Percentiles rank a stretch among this genome's conserved stretches.
Conservation (phyloP, 2,113 vertebrate species). For the Mus pahari region DNA sequence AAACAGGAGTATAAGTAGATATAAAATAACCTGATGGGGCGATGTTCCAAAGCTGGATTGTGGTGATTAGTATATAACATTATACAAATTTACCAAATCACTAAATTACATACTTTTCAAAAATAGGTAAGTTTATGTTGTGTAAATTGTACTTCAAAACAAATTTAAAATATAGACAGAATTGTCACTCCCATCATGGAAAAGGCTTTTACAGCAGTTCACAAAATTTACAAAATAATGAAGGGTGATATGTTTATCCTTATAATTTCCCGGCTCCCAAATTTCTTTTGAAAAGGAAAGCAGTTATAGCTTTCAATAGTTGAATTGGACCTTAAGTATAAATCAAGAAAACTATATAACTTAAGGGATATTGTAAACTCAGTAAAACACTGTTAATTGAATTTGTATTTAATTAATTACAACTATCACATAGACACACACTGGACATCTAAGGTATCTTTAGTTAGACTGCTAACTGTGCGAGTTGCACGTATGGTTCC, state of each 20-base stretch:
- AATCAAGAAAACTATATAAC: not conserved
- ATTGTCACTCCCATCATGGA: not conserved
- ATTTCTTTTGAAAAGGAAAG: conserved; percentile 32
- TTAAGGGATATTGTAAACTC: not conserved
- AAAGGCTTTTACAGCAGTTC: conserved; percentile 35
- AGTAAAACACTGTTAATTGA: conserved; percentile 35
- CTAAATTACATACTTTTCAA: not conserved
- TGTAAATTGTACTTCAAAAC: conserved; percentile 38
- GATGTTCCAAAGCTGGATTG: conserved; percentile 1
- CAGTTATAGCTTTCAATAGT: not conserved
- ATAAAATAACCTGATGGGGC: not conserved
- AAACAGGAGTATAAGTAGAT: not conserved
- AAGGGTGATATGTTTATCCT: not conserved
- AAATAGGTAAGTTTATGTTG: conserved; percentile 12
- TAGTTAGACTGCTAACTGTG: not conserved
- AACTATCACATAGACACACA: not conserved
- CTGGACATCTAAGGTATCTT: not conserved
- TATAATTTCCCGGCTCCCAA: not conserved
- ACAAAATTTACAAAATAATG: conserved; percentile 1
- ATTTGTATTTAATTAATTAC: conserved; percentile 41
- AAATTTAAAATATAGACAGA: conserved; percentile 32
- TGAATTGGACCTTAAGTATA: not conserved
- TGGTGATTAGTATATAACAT: not conserved
- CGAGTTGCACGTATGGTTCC: not conserved
- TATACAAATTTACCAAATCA: conserved; percentile 20